phyloP scores from a whole-genome alignment of 2,888 invertebrate genomes.

The Eurytoma californica region DNA sequence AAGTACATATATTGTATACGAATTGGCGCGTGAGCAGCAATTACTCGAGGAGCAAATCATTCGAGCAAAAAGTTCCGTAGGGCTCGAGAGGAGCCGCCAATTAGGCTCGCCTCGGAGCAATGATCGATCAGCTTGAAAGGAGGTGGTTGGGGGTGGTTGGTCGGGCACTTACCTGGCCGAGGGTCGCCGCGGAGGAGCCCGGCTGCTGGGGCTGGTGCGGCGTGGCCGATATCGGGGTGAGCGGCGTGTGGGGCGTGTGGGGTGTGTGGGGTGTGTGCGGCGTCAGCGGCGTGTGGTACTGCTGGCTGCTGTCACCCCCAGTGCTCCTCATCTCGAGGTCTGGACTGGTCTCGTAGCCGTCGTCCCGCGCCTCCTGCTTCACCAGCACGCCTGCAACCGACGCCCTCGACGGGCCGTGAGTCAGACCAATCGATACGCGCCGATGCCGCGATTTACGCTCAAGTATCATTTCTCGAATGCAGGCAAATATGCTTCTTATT shows the following conservation, averaged over 20 bases:
- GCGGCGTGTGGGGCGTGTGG: conserved; percentile 73
- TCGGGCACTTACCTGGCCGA: conserved; percentile 69
- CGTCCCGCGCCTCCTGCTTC: conserved; percentile 86
- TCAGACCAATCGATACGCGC: neutral
- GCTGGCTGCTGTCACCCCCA: conserved; percentile 74
- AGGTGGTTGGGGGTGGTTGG: no score
- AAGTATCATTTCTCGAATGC: no score
- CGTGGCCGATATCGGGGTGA: conserved; percentile 74
- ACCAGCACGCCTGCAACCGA: conserved; percentile 70
- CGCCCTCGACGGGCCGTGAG: neutral
- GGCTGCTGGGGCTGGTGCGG: conserved; percentile 74
- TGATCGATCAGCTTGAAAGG: no score
- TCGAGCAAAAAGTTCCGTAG: neutral
- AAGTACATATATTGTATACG: no score
- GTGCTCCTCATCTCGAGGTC: conserved; percentile 77
- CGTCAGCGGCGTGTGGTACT: conserved; percentile 74
- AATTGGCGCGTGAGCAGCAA: neutral
- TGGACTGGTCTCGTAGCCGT: conserved; percentile 92
- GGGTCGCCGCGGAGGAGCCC: conserved; percentile 70
- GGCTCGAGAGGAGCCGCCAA: neutral
- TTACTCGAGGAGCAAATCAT: neutral
- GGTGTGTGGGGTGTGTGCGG: conserved; percentile 74
- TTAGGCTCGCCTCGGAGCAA: neutral
- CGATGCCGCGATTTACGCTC: no score
- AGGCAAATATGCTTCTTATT: no score